Percentiles rank a stretch among this genome's conserved stretches.
Conservation (phyloP, 2,797 vertebrate species). For the Distichodus sexfasciatus region DNA sequence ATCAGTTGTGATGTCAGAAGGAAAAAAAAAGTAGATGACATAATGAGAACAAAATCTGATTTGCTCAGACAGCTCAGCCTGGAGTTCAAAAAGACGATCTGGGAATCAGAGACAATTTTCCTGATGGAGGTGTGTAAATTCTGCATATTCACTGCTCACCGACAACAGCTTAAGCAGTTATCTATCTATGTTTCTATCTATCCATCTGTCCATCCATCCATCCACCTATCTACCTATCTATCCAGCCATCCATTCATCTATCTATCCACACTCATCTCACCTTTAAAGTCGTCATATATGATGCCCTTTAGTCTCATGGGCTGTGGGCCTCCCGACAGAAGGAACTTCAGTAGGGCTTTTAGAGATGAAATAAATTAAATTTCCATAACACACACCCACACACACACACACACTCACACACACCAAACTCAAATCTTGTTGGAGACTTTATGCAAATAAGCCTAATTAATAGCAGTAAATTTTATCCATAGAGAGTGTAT, state of each 20-base stretch:
- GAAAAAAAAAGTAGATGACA: background rate
- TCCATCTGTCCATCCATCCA: background rate
- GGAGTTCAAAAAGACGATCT: too few species aligned
- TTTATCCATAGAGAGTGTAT: too few species aligned
- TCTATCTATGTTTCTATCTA: too few species aligned
- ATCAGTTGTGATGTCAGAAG: background rate
- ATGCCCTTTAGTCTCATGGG: slow-evolving; percentile 78
- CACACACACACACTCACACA: background rate
- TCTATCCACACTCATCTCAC: slow-evolving; percentile 75
- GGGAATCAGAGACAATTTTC: too few species aligned
- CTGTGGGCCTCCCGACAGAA: slow-evolving; percentile 82
- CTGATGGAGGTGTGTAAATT: background rate
- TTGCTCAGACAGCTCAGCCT: background rate
- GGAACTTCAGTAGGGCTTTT: slow-evolving; percentile 83
- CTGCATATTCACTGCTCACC: too few species aligned
- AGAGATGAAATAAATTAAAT: too few species aligned
- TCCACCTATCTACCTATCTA: background rate
- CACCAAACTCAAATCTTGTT: background rate
- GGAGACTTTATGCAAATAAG: background rate
- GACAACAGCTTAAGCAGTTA: too few species aligned
- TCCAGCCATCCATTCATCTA: background rate
- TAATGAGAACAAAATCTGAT: background rate
- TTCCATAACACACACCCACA: background rate
- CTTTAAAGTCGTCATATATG: slow-evolving; percentile 81
- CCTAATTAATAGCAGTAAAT: too few species aligned